Base-by-base conservation (phyloP, 2,888 invertebrate genomes). In the Ophioninae sp. region DNA sequence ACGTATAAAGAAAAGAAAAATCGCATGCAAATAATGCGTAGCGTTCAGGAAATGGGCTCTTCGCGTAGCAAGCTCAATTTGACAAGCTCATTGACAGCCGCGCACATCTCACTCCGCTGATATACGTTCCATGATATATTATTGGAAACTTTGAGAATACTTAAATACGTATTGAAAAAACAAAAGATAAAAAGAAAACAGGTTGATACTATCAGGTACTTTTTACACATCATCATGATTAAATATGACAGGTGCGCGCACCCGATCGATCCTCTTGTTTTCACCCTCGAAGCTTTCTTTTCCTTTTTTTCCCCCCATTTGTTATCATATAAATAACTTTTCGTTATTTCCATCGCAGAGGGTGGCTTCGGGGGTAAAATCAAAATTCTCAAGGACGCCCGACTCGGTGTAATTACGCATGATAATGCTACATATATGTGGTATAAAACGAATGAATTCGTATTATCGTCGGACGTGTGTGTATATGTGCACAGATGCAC, bases 161-260 rank as follows among this genome's bases (percentile, higher is more conserved):
- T 75, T 68, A 79, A 80, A 75, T 65, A 83, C 72, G 73, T 73
- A 68, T 74, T 81, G 85, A 85, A 73, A 79, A 76, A 68, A 67
- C 83, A 82, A 81, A 82, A 83, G 30, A 30, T 30, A 30, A 30
- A 30, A 30, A 30, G 30, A 30, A 86, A 87, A 88, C 88, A 88
- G 86, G 86, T 85, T 87, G 83, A 88, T 89, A 87, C 87, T 87
- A 85, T 93, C 93, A 93, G 93, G 93, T 93, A 93, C 93, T 91
- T 92, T 92, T 92, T 91, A 92, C 90, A 92, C 91, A 91, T 91
- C 90, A 91, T 91, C 90, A 90, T 91, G 88, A 90, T 88, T 88
- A 88, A 82, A 89, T 87, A 89, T 91, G 87, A 89, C 88, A 88
- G 89, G 87, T 86, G 87, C 80, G 83, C 79, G 85, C 82, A 81